A percentile compares a stretch with the other conserved stretches of the same genome.
phyloP scores from a whole-genome alignment of 2,888 invertebrate genomes.

The Diachrysia chrysitis region DNA sequence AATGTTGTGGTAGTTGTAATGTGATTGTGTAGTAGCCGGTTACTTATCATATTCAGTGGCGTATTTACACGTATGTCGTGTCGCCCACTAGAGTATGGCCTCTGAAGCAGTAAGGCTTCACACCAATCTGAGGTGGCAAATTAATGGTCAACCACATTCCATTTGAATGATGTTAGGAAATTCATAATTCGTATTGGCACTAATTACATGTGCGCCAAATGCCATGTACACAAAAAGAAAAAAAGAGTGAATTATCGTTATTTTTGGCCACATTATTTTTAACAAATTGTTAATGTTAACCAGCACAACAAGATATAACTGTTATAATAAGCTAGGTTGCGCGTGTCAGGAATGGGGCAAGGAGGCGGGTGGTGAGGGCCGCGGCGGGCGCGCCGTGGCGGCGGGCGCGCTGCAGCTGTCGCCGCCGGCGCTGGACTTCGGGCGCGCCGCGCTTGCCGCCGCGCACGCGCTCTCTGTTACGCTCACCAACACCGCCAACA shows the following conservation, averaged over 20 bases:
- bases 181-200: too few species aligned
- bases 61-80: not conserved
- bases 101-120: conserved; percentile 22
- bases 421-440: conserved; percentile 87
- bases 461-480: conserved; percentile 96
- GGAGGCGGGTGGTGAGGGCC: conserved; percentile 50
- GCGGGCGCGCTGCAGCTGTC: conserved; percentile 77
- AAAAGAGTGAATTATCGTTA: too few species aligned
- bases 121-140: too few species aligned
- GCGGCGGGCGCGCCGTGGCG: conserved; percentile 53
- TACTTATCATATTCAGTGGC: too few species aligned
- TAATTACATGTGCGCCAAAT: too few species aligned
- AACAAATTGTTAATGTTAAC: too few species aligned
- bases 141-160: too few species aligned
- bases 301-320: not conserved
- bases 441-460: conserved; percentile 94
- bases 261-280: too few species aligned
- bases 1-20: too few species aligned
- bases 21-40: too few species aligned
- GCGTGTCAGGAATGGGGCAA: conserved; percentile 76
- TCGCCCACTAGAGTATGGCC: conserved; percentile 11
- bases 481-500: conserved; percentile 96
- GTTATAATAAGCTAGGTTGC: not conserved
- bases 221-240: too few species aligned
- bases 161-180: too few species aligned